Conservation (phyloP, 2,113 vertebrate species). For the Etia nguti region DNA sequence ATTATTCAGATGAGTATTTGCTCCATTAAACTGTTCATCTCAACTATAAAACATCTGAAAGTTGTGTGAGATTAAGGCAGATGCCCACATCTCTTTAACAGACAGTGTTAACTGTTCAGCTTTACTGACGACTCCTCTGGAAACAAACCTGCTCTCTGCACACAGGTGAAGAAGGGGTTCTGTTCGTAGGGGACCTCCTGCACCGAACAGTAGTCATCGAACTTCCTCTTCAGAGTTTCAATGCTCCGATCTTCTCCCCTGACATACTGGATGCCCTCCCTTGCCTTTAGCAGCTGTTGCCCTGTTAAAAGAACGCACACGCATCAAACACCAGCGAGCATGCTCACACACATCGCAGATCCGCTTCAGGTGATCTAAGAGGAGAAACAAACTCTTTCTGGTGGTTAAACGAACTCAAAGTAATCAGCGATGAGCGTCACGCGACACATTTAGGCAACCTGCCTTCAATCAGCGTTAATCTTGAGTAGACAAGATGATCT, state of each 20-base stretch:
- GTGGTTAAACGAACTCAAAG: background rate
- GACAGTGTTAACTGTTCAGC: background rate
- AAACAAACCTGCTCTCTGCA: slow-evolving; percentile 67
- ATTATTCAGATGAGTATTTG: background rate
- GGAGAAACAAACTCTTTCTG: background rate
- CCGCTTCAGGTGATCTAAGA: background rate
- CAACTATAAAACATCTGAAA: background rate
- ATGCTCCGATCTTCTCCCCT: slow-evolving; percentile 46
- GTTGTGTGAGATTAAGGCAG: background rate
- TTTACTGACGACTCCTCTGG: background rate
- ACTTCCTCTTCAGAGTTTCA: slow-evolving; percentile 64
- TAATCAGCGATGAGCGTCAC: slow-evolving; percentile 21
- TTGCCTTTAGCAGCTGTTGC: slow-evolving; percentile 47
- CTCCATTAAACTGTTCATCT: background rate
- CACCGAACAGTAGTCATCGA: slow-evolving; percentile 64
- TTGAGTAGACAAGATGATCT: slow-evolving; percentile 32
- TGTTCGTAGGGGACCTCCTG: slow-evolving; percentile 50
- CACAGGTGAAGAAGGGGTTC: slow-evolving; percentile 77
- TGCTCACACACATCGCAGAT: background rate
- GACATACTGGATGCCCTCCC: slow-evolving; percentile 41
- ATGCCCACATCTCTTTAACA: background rate
- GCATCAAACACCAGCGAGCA: background rate
- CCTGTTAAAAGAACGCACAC: slow-evolving; percentile 32
- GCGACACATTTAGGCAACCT: slow-evolving; percentile 44
- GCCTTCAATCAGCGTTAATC: slow-evolving; percentile 48